These are phyloP conservation scores for Crambe crambe DNA, from an alignment of 37 sponge, comb jelly and placozoan genomes.

Conservation along the genomic window DNA sequence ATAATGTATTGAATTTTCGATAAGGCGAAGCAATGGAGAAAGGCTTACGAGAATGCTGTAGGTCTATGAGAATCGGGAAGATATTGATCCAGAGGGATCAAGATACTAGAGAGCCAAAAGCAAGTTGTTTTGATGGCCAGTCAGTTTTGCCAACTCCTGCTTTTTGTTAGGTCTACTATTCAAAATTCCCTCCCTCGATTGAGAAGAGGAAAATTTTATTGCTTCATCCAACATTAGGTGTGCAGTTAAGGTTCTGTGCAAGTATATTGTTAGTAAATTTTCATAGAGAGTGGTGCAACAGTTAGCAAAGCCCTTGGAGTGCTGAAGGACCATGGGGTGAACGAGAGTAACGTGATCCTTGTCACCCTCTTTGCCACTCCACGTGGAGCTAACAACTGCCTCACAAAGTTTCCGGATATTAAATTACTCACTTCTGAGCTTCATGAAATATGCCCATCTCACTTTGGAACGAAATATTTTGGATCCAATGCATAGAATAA, in stretches of 20 bases:
- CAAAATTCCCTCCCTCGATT: constrained; percentile 84
- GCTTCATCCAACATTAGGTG: constrained; percentile 87
- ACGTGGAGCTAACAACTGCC: constrained; percentile 28
- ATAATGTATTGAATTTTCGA: background rate
- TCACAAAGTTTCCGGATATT: constrained; percentile 59
- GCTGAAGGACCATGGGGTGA: constrained; percentile 83
- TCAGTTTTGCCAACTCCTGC: background rate
- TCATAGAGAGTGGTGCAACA: constrained; percentile 83
- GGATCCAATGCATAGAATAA: constrained; percentile 59
- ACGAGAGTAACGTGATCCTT: constrained; percentile 73
- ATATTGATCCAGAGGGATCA: constrained; percentile 81
- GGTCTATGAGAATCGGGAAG: constrained; percentile 94
- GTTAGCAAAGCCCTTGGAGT: constrained; percentile 65
- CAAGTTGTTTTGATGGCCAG: background rate
- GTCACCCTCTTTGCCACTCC: constrained; percentile 80
- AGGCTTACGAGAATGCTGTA: constrained; percentile 84
- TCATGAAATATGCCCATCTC: constrained; percentile 56
- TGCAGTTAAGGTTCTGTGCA: no score
- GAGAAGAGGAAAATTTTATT: constrained; percentile 83
- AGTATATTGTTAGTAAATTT: no score
- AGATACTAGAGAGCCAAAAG: constrained; percentile 45
- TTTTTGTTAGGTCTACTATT: constrained; percentile 77
- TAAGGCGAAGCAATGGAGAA: constrained; percentile 98
- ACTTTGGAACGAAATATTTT: constrained; percentile 87
- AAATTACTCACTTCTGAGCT: constrained; percentile 84